These are phyloP conservation scores for Bubalus kerabau DNA, from an alignment of 2,113 vertebrate species.

Conservation along the genomic window DNA sequence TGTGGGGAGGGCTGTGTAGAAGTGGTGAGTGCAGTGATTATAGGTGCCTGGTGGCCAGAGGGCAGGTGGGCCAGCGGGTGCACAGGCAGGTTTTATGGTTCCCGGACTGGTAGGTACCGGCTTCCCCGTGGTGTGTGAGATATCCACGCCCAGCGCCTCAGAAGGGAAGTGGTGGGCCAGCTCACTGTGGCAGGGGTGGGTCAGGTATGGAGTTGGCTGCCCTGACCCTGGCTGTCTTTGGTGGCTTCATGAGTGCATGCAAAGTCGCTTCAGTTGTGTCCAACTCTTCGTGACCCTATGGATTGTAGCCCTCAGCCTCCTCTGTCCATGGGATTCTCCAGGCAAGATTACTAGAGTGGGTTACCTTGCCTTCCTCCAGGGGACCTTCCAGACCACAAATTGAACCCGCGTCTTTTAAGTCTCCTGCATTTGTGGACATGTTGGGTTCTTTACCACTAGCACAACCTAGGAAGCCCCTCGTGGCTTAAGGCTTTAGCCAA, in stretches of 20 bases:
- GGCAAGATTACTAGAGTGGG: not conserved
- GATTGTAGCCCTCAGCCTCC: not conserved
- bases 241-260: not conserved
- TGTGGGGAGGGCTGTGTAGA: not conserved
- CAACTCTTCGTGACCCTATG: not conserved
- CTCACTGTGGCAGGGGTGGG: not conserved
- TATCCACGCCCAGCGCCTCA: not conserved
- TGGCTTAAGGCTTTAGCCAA: not conserved
- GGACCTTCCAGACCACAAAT: not conserved
- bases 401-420: not conserved
- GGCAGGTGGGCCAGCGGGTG: not conserved
- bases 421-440: not conserved
- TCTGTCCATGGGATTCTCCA: not conserved
- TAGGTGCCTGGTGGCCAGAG: not conserved
- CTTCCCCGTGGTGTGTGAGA: not conserved
- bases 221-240: not conserved
- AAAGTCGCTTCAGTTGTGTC: not conserved
- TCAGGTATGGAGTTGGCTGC: not conserved
- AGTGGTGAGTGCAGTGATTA: not conserved
- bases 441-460: not conserved
- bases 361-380: not conserved
- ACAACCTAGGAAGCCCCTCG: not conserved
- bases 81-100: not conserved
- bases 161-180: not conserved
- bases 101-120: not conserved